Base-by-base conservation (phyloP, 1,140 invertebrate species). In the Pseudomyrmex dendroicus region DNA sequence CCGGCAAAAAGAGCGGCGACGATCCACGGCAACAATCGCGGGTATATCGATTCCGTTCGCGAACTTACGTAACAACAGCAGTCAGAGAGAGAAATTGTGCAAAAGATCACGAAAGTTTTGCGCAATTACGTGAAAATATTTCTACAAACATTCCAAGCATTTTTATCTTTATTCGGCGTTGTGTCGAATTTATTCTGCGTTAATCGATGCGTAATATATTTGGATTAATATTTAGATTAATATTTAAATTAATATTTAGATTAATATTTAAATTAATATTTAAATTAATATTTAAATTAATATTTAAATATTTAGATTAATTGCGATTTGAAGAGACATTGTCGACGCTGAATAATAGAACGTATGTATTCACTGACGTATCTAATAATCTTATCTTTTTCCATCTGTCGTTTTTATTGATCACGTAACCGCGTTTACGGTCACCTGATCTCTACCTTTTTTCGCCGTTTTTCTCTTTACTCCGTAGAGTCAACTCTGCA, bases 331-430 rank as follows among this genome's bases (percentile, higher is more conserved):
- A 35, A 35, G 5, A 35, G 35, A 7, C 35, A 35, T 5, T 35
- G 5, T 35, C 35, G 35, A 35, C 5, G 5, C 35, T 35, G 5
- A 35, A 35, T 78, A 78, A 78, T 54, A 48, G 13, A 17, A 56
- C 52, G 35, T 25, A 15, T 46, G 35, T 35, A 35, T 48, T 56
- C 25, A 22, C 13, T 2, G 12, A 67, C 63, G 9, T 59, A 80
- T 70, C 15, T 73, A 25, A 20, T 54, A 17, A 13, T 13, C 52
- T 66, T 52, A 73, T 66, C 20, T 72, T 64, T 54, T 50, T 62
- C 12, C 17, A n/a, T 54, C 68, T 83, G 52, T 48, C 25, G 44
- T 25, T 84, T 57, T 57, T 88, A 88, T 85, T 59, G 83, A 88
- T 88, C 73, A 77, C 54, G 12, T 74, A 77, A 76, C 20, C 44